phyloP scores from a whole-genome alignment of 2,888 invertebrate species.

The Baronia brevicornis region DNA sequence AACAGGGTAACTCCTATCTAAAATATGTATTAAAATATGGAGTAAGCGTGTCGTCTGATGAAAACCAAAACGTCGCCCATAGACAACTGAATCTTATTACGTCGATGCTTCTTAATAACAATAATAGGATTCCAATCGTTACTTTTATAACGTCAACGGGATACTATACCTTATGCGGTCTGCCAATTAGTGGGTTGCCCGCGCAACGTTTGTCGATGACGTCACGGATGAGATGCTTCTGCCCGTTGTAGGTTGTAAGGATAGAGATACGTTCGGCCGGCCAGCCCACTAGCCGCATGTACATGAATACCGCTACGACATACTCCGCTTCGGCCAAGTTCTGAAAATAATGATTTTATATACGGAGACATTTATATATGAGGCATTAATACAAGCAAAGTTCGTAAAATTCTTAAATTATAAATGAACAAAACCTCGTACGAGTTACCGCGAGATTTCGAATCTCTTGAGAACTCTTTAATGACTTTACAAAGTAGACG shows the following conservation, averaged over 20 bases:
- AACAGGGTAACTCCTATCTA: too few relatives aligned
- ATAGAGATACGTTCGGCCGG: slow-evolving; percentile 98
- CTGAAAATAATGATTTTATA: slow-evolving; percentile 40
- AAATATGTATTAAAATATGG: too few relatives aligned
- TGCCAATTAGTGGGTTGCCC: slow-evolving; percentile 94
- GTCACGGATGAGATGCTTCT: slow-evolving; percentile 97
- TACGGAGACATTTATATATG: slow-evolving; percentile 2
- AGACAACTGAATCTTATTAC: too few relatives aligned
- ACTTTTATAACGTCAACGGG: not conserved
- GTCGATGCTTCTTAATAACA: too few relatives aligned
- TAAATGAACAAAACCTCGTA: too few relatives aligned
- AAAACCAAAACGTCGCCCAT: too few relatives aligned
- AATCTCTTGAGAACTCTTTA: too few relatives aligned
- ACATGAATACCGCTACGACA: slow-evolving; percentile 98
- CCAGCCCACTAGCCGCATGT: slow-evolving; percentile 97
- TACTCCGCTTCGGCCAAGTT: slow-evolving; percentile 95
- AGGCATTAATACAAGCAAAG: not conserved
- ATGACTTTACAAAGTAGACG: too few relatives aligned
- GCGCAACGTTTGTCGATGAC: slow-evolving; percentile 96
- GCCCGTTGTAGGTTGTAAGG: slow-evolving; percentile 98
- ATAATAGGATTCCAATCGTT: too few relatives aligned
- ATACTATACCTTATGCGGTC: slow-evolving; percentile 86
- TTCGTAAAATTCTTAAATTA: too few relatives aligned
- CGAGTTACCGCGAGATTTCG: too few relatives aligned
- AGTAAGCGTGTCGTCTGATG: too few relatives aligned